Evolutionary conservation across 2,888 invertebrate genomes (phyloP), one percentile per base, ranked within the genome.

Genomic region (Sceliomorpha sp.): DNA sequence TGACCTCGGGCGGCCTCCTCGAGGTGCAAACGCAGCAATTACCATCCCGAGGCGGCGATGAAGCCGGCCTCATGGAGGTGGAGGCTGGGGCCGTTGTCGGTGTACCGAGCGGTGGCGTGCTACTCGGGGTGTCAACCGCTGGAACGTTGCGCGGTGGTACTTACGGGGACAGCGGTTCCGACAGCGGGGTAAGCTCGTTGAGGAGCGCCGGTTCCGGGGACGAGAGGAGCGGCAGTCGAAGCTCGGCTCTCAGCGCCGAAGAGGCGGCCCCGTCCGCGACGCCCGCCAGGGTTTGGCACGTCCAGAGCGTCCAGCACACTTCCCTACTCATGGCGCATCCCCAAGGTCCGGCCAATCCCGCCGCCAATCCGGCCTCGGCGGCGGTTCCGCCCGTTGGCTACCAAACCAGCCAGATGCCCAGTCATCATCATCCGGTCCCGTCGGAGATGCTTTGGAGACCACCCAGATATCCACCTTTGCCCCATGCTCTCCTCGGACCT

Each of bases 211-310:
- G 92, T 79, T 91, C 91, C 82, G 91, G 92, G 84, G 94, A 94
- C 91, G 94, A 94, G 89, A 92, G 94, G 80, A 93, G 93, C 89
- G 94, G 94, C 85, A 93, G 93, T 88, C 91, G 94, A 71, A 91
- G 91, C 88, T 93, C 93, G 89, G 94, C 94, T 88, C 91, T 94
- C 88, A 94, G 93, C 89, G 92, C 93, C 86, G 93, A 93, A 89
- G 93, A 93, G 89, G 92, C 92, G 24, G 88, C 90, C 88, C 81
- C 87, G 47, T 74, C 83, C 32, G 76, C 83, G 9, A 62, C 78
- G 12, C 75, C 78, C 5, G 86, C 88, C 89, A 72, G 75, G 59
- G 75, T 87, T 72, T 87, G 87, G 87, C 92, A 92, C 90, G 91
- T 92, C 53, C 91, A 91, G 78, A 91, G 91, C 76, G 90, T 91